These are phyloP conservation scores for Cebus imitator DNA, from an alignment of 2,113 vertebrate species.

Conservation along the genomic window DNA sequence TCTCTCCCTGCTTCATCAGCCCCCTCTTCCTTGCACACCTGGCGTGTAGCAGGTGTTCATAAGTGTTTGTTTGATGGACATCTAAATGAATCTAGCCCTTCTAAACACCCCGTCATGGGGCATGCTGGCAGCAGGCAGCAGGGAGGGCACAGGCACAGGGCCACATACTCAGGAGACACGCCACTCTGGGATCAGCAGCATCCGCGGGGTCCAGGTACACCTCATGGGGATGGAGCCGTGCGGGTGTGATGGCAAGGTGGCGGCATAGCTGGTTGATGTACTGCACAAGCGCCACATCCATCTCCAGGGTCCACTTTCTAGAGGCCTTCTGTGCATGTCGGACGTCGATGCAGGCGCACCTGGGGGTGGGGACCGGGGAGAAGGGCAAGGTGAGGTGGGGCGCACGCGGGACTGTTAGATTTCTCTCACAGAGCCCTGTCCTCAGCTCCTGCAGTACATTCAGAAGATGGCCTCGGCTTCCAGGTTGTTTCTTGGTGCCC, in stretches of 20 bases:
- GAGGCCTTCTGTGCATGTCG: constrained; percentile 95
- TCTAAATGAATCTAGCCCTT: neutral
- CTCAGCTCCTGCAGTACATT: fast-evolving
- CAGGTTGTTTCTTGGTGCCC: too few relatives aligned
- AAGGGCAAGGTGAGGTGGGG: fast-evolving
- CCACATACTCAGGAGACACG: constrained; percentile 91
- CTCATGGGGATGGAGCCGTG: constrained; percentile 96
- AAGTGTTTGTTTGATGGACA: neutral
- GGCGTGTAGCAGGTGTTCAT: neutral
- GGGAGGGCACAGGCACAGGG: fast-evolving
- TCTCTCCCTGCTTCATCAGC: neutral
- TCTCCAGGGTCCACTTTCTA: constrained; percentile 95
- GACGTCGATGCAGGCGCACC: constrained; percentile 95
- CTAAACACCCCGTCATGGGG: fast-evolving
- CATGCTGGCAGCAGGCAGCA: neutral
- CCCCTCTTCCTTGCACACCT: neutral
- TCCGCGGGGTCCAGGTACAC: constrained; percentile 95
- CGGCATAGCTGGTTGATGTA: constrained; percentile 96
- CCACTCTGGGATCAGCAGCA: constrained; percentile 90
- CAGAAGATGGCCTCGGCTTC: neutral
- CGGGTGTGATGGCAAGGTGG: constrained; percentile 96
- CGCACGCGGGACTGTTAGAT: fast-evolving
- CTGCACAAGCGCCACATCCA: constrained; percentile 96
- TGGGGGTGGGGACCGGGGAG: constrained; percentile 55
- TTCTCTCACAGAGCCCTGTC: neutral